Evolutionary conservation across 2,113 vertebrate genomes (phyloP).

Genomic region (Pluvialis apricaria): DNA sequence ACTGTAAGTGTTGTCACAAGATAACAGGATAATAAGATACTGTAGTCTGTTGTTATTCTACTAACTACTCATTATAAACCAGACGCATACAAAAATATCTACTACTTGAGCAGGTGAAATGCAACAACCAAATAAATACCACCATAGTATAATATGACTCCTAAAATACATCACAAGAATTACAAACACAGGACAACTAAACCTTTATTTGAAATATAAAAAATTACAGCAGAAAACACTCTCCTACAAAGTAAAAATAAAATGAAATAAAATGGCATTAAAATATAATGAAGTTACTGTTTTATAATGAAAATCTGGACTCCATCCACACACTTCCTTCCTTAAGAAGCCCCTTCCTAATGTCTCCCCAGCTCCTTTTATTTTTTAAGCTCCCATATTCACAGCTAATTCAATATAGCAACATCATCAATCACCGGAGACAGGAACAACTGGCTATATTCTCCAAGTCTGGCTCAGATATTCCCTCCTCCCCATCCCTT

Average conservation of each 20-base stretch:
- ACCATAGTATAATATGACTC: not conserved
- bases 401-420: slow-evolving; percentile 77
- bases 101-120: slow-evolving; percentile 59
- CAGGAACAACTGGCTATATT: slow-evolving; percentile 49
- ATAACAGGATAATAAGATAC: slow-evolving; percentile 65
- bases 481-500: not conserved
- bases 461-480: slow-evolving; percentile 7
- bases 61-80: slow-evolving; percentile 64
- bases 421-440: slow-evolving; percentile 76
- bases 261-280: slow-evolving; percentile 55
- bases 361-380: slow-evolving; percentile 46
- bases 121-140: slow-evolving; percentile 41
- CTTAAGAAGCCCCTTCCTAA: slow-evolving; percentile 45
- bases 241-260: slow-evolving; percentile 47
- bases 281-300: slow-evolving; percentile 40
- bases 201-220: slow-evolving; percentile 30
- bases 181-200: slow-evolving; percentile 7
- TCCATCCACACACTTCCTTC: slow-evolving; percentile 31
- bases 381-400: slow-evolving; percentile 65
- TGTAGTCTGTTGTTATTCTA: slow-evolving; percentile 53
- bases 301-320: slow-evolving; percentile 56
- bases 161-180: slow-evolving; percentile 12
- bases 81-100: slow-evolving; percentile 30
- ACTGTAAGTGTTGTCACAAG: slow-evolving; percentile 54
- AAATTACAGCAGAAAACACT: slow-evolving; percentile 30